These are phyloP conservation scores for Thunnus maccoyii DNA, from an alignment of 2,113 vertebrate species.

Conservation along the genomic window DNA sequence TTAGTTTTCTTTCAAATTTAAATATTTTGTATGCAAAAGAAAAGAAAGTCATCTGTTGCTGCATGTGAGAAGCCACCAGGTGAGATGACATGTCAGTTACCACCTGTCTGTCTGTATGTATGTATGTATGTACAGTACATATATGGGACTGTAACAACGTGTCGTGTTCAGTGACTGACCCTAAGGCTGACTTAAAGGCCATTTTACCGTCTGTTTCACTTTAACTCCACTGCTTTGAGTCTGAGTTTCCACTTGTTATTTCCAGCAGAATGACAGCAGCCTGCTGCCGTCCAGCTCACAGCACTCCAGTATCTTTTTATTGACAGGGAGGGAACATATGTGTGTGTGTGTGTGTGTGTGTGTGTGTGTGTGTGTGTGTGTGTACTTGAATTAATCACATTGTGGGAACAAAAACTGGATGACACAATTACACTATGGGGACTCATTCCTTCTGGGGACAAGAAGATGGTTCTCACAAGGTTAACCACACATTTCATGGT, in stretches of 20 bases:
- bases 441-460: neutral
- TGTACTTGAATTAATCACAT: neutral
- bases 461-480: neutral
- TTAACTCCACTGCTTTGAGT: conserved; percentile 49
- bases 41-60: neutral
- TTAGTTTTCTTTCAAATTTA: too few species aligned
- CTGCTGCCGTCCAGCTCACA: conserved; percentile 24
- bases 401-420: neutral
- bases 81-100: neutral
- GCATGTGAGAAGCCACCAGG: neutral
- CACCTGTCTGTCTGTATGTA: neutral
- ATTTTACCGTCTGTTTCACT: conserved; percentile 38
- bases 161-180: conserved; percentile 34
- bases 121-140: neutral
- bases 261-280: conserved; percentile 49
- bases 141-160: neutral
- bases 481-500: neutral
- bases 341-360: conserved; percentile 17
- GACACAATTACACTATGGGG: neutral
- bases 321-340: neutral
- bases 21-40: neutral
- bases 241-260: conserved; percentile 66
- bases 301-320: conserved; percentile 5
- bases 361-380: conserved; percentile 16
- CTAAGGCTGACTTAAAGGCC: conserved; percentile 2